phyloP scores from a whole-genome alignment of 2,888 invertebrate genomes.

The Trachelus iudaicus region DNA sequence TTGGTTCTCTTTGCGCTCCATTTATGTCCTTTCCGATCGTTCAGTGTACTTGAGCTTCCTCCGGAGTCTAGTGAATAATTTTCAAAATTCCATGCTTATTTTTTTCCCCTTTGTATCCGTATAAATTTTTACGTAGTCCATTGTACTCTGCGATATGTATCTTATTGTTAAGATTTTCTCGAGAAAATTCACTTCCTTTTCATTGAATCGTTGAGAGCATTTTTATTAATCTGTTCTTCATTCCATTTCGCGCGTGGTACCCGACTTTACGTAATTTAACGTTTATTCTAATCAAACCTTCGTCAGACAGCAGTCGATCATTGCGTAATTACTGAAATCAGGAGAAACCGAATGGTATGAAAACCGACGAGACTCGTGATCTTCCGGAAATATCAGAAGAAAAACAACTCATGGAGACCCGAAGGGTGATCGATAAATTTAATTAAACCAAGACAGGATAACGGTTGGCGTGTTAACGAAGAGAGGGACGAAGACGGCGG shows the following conservation, averaged over 20 bases:
- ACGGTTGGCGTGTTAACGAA: conserved; percentile 6
- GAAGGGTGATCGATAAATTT: conserved; percentile 9
- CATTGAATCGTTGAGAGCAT: neutral
- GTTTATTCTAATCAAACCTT: neutral
- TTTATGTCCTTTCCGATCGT: conserved; percentile 25
- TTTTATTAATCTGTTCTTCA: neutral
- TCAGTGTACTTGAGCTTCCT: neutral
- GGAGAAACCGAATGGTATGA: neutral
- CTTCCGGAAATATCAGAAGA: neutral
- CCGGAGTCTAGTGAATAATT: neutral
- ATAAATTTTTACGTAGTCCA: neutral
- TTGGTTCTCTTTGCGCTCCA: conserved; percentile 26
- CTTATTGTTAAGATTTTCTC: neutral
- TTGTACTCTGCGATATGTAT: neutral
- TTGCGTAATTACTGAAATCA: neutral
- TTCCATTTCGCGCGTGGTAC: neutral
- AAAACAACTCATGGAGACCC: neutral
- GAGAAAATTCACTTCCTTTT: neutral
- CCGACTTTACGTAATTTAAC: too few species aligned
- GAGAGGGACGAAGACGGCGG: neutral
- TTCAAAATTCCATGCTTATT: neutral
- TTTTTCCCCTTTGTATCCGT: neutral
- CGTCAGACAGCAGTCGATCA: neutral
- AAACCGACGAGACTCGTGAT: neutral
- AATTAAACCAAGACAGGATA: conserved; percentile 5